A percentile compares a stretch with the other conserved stretches of the same genome.
These are phyloP conservation scores for Percopsis omiscomaycus DNA, from an alignment of 2,797 vertebrate species.

Conservation along the genomic window DNA sequence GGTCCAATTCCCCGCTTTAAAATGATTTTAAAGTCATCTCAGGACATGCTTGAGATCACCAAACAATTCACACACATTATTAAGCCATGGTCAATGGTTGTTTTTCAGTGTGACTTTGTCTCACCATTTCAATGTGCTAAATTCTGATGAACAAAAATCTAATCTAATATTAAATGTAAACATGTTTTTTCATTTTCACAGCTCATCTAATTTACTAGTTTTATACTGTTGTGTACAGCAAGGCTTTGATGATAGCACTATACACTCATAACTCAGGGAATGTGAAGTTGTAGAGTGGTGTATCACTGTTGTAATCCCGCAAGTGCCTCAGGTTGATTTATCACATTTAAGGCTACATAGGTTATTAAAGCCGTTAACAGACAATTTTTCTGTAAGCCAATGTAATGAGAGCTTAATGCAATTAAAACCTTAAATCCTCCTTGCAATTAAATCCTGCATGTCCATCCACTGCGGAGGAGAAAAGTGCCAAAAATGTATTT, in stretches of 20 bases:
- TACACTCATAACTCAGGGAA: slow-evolving; percentile 23
- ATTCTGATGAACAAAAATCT: slow-evolving; percentile 54
- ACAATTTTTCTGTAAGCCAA: neutral
- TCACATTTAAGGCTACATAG: neutral
- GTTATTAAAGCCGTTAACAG: neutral
- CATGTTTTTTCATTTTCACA: slow-evolving; percentile 38
- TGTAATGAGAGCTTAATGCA: slow-evolving; percentile 1
- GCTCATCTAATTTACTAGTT: slow-evolving; percentile 51
- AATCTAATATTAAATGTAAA: slow-evolving; percentile 65
- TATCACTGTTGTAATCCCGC: neutral
- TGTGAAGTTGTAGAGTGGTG: neutral
- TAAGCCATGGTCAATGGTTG: slow-evolving; percentile 59
- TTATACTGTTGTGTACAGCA: slow-evolving; percentile 54
- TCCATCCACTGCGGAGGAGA: slow-evolving; percentile 9
- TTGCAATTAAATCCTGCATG: slow-evolving; percentile 8
- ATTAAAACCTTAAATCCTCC: slow-evolving; percentile 29
- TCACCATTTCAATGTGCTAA: slow-evolving; percentile 52
- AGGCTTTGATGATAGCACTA: slow-evolving; percentile 40
- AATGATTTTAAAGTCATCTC: slow-evolving; percentile 22
- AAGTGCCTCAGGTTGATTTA: slow-evolving; percentile 21
- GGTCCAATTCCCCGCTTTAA: slow-evolving; percentile 62
- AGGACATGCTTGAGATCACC: slow-evolving; percentile 66
- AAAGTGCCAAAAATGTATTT: neutral
- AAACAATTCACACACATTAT: slow-evolving; percentile 58
- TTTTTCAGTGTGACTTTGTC: slow-evolving; percentile 68